Base-by-base conservation (phyloP, 2,888 invertebrate species). In the Syrista parreyssii region DNA sequence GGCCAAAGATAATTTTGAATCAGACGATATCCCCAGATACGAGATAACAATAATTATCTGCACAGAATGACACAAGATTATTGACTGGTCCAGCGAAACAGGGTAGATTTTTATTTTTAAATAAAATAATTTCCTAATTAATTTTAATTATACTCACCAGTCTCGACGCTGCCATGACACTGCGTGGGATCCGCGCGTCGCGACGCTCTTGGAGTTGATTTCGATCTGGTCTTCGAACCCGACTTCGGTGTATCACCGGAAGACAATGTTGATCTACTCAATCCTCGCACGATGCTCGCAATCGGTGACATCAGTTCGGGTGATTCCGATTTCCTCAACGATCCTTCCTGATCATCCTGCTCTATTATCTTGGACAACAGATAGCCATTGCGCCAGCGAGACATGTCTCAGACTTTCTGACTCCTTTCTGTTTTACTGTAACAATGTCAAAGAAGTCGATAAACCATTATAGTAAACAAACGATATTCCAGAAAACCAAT, bases 231-330 rank as follows among this genome's bases (percentile, higher is more conserved):
- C 15, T 35, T 34, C 11, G 75, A 73, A 30, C 31, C 36, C 11
- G 76, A 76, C 36, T 76, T 81, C 15, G 82, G 80, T 15, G 79
- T 76, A 31, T 81, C 82, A 23, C 77, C 79, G n/a, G 81, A 79
- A 6, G 83, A 82, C 1, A 89, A 80, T 9, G 85, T 81, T 0
- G 89, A 88, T 33, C 81, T 87, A 77, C 82, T 80, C 32, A 89
- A 76, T 74, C 83, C 85, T 3, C 76, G 81, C 40, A 84, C 83
- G 33, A 89, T 89, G 40, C 78, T 84, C 6, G 88, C 81, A 33
- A 89, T 83, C 23, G 89, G 89, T 9, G 89, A 89, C 11, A 80
- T 73, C 15, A 82, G 71, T 71, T 75, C 33, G 12, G 69, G 9
- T 4, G 35, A 12, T 9, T 68, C 31, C 33, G 36, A 23, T 32